These are phyloP conservation scores for Trimorus sp. DNA, from an alignment of 2,888 invertebrate species.

Conservation along the genomic window DNA sequence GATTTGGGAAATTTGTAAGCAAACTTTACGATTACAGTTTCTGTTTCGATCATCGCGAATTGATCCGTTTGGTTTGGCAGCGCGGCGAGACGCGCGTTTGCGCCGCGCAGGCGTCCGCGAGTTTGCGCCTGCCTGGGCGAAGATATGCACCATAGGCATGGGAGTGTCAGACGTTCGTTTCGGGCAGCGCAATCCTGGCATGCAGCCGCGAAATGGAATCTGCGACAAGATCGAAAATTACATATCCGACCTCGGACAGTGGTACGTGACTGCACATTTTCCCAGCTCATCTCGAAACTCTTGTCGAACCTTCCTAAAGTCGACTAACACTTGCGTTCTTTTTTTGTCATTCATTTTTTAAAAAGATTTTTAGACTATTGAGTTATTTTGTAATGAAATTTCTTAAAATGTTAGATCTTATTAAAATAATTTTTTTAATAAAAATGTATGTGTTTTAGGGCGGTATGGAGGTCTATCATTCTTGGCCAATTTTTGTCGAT, in stretches of 20 bases:
- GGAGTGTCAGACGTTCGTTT: slow-evolving; percentile 79
- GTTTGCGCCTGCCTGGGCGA: slow-evolving; percentile 72
- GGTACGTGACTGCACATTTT: slow-evolving; percentile 81
- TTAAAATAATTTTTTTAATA: too few relatives aligned
- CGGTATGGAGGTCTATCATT: slow-evolving; percentile 88
- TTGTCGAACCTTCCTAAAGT: neutral
- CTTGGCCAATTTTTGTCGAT: slow-evolving; percentile 90
- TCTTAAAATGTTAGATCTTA: too few relatives aligned
- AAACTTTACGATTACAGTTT: too few relatives aligned
- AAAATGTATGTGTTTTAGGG: too few relatives aligned
- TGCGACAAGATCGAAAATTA: slow-evolving; percentile 87
- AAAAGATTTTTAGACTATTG: too few relatives aligned
- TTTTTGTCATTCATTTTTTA: too few relatives aligned
- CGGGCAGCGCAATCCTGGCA: slow-evolving; percentile 75
- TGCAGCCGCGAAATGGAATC: slow-evolving; percentile 82
- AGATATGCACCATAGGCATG: slow-evolving; percentile 79
- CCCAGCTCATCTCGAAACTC: neutral
- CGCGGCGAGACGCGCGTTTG: slow-evolving; percentile 28
- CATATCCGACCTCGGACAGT: slow-evolving; percentile 87
- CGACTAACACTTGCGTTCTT: neutral
- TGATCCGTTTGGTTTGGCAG: too few relatives aligned
- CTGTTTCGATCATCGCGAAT: too few relatives aligned
- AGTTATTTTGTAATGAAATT: too few relatives aligned
- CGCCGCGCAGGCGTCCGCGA: slow-evolving; percentile 66
- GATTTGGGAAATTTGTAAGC: too few relatives aligned